Conservation (phyloP, 2,888 invertebrate genomes). For the Balanococcus diminutus region DNA sequence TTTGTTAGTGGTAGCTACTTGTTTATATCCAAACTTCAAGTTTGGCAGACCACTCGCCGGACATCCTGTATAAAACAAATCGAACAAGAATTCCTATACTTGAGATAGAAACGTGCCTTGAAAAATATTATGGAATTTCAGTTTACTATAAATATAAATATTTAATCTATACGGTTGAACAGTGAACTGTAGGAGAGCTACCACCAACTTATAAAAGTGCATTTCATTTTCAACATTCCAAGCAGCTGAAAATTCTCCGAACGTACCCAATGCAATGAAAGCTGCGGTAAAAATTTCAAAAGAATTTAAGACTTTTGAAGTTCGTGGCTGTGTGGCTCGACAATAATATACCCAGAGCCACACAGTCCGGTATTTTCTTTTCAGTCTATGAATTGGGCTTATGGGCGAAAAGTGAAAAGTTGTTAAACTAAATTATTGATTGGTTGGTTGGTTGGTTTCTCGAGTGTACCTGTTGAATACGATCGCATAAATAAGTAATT, state of each 20-base stretch:
- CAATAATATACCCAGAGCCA: too few species aligned
- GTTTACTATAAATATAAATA: slow-evolving; percentile 29
- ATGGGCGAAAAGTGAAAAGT: slow-evolving; percentile 5
- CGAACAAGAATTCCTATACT: not conserved
- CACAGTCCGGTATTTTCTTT: not conserved
- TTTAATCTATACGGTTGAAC: slow-evolving; percentile 21
- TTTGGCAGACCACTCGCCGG: too few species aligned
- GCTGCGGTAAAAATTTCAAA: slow-evolving; percentile 18
- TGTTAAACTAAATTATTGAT: slow-evolving; percentile 21
- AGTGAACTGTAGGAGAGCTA: too few species aligned
- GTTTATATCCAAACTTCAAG: not conserved
- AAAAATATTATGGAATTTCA: slow-evolving; percentile 25
- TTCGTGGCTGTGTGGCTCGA: not conserved
- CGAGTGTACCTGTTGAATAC: slow-evolving; percentile 22
- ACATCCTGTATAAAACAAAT: not conserved
- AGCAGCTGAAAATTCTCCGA: not conserved
- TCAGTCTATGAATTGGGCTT: not conserved
- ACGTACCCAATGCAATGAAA: not conserved
- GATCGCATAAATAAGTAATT: slow-evolving; percentile 41
- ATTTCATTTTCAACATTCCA: slow-evolving; percentile 28
- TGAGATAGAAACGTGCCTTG: not conserved
- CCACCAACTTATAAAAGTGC: slow-evolving; percentile 6
- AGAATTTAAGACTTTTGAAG: slow-evolving; percentile 1
- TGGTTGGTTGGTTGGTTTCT: not conserved
- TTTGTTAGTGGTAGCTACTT: too few species aligned